phyloP scores from a whole-genome alignment of 2,888 invertebrate species.

The Caenorhabditis virilis region DNA sequence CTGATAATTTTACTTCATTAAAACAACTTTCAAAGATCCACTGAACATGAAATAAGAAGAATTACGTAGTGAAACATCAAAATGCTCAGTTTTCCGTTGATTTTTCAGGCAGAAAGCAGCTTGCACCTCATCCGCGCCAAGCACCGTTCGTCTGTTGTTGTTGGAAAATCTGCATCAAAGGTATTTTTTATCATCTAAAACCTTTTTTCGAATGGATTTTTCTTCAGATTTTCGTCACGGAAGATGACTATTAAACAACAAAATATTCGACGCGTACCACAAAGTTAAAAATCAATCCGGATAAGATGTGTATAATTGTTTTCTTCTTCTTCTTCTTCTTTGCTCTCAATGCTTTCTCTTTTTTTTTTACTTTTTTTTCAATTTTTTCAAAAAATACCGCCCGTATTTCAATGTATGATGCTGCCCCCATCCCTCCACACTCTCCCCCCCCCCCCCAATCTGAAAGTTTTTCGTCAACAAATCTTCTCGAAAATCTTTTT shows the following conservation, averaged over 20 bases:
- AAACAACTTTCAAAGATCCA: too few relatives aligned
- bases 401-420: slow-evolving; percentile 9
- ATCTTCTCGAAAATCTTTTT: slow-evolving; percentile 39
- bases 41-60: too few relatives aligned
- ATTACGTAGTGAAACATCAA: slow-evolving; percentile 21
- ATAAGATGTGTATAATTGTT: slow-evolving; percentile 44
- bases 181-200: slow-evolving; percentile 13
- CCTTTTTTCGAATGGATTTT: background rate
- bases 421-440: slow-evolving; percentile 17
- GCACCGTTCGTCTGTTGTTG: slow-evolving; percentile 76
- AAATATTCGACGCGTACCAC: slow-evolving; percentile 2
- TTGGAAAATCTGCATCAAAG: slow-evolving; percentile 54
- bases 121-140: slow-evolving; percentile 93
- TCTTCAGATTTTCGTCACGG: slow-evolving; percentile 58
- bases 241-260: slow-evolving; percentile 55
- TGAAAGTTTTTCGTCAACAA: slow-evolving; percentile 2
- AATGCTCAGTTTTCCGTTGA: background rate
- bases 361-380: slow-evolving; percentile 4
- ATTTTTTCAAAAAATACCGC: too few relatives aligned
- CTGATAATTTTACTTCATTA: too few relatives aligned
- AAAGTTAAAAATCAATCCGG: background rate
- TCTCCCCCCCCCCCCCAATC: slow-evolving; percentile 3
- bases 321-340: slow-evolving; percentile 15
- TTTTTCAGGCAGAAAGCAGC: slow-evolving; percentile 83
- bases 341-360: background rate